These are phyloP conservation scores for Crypturellus undulatus DNA, from an alignment of 2,113 vertebrate species.

Conservation along the genomic window DNA sequence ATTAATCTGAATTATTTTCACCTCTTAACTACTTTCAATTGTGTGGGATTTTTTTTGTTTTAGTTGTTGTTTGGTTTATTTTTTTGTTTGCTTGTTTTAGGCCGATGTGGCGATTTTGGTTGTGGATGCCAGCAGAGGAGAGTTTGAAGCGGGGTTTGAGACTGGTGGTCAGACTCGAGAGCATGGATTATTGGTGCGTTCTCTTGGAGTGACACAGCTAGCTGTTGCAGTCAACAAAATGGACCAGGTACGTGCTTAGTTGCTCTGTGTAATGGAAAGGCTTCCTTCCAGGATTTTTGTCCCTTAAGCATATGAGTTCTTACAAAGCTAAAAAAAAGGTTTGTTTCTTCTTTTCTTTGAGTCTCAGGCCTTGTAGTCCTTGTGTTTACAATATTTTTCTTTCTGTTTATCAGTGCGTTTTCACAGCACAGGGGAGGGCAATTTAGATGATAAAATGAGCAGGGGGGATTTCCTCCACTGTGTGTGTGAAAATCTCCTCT, in stretches of 20 bases:
- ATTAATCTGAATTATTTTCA: not conserved
- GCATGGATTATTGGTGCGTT: constrained; percentile 94
- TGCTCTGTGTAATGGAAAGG: not conserved
- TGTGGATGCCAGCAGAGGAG: constrained; percentile 95
- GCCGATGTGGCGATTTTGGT: constrained; percentile 96
- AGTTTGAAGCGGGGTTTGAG: constrained; percentile 98
- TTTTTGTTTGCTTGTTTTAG: constrained; percentile 62
- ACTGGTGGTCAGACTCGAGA: constrained; percentile 96
- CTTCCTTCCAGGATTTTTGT: not conserved
- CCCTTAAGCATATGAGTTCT: not conserved
- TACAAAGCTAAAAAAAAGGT: not conserved
- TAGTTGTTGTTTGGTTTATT: too few species aligned
- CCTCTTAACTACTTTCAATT: not conserved
- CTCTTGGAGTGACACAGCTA: constrained; percentile 96
- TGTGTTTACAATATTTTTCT: not conserved
- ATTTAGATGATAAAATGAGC: not conserved
- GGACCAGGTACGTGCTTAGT: constrained; percentile 87
- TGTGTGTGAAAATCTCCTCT: not conserved
- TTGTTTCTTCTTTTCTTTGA: not conserved
- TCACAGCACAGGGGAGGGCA: not conserved
- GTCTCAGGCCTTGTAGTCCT: not conserved
- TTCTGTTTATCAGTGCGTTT: not conserved
- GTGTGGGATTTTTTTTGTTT: not conserved
- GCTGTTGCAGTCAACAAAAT: constrained; percentile 98
- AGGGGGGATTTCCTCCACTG: not conserved